phyloP scores from a whole-genome alignment of 2,797 vertebrate genomes.

The Loris lydekkerianus region DNA sequence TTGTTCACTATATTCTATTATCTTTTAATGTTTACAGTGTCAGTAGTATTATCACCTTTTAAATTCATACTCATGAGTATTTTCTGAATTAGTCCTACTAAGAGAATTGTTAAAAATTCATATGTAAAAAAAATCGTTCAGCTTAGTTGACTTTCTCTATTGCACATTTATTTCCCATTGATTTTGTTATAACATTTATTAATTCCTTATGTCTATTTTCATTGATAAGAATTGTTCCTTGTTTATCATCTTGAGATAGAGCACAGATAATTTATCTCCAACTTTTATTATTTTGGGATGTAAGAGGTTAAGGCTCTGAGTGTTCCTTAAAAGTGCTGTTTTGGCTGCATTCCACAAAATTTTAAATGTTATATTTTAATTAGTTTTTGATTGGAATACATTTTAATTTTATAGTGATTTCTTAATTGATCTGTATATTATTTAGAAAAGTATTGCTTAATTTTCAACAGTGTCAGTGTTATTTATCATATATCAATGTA shows the following conservation, averaged over 20 bases:
- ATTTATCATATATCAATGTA: background rate
- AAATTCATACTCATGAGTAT: background rate
- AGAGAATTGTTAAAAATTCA: background rate
- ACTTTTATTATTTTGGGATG: background rate
- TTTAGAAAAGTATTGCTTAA: background rate
- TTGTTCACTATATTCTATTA: background rate
- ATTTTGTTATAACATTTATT: background rate
- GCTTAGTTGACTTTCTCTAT: slow-evolving; percentile 3
- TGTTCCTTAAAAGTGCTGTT: background rate
- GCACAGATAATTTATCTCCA: background rate
- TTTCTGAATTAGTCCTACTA: background rate
- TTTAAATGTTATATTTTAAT: background rate
- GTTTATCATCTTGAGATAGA: background rate
- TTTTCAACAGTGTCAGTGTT: background rate
- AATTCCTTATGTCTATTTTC: background rate
- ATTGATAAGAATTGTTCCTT: background rate
- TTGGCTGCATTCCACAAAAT: background rate
- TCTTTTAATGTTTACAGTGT: background rate
- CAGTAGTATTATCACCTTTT: background rate
- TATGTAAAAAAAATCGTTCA: background rate
- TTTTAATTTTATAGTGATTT: background rate
- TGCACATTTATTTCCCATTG: background rate
- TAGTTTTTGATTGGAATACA: background rate
- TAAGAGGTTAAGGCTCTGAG: background rate
- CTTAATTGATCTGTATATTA: background rate